These are phyloP conservation scores for Oscarella lobularis DNA, from an alignment of 37 sponge, comb jelly and placozoan species.

Conservation along the genomic window DNA sequence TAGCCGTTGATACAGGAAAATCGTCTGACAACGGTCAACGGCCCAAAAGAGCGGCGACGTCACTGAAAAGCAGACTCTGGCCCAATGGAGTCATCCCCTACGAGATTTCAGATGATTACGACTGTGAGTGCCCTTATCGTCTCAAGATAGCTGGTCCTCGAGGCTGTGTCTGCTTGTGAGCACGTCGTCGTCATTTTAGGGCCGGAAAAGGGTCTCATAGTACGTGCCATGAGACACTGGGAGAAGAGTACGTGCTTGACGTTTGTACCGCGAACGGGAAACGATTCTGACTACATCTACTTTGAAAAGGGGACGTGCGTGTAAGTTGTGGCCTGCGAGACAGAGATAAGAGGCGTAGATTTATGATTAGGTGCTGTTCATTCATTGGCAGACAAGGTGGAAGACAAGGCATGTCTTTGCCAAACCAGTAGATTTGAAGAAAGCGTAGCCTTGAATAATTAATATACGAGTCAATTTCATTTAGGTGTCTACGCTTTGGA, in stretches of 20 bases:
- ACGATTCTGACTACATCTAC: constrained; percentile 23
- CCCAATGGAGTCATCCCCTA: constrained; percentile 19
- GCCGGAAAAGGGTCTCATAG: not conserved
- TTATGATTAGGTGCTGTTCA: not conserved
- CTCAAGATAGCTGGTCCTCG: no score
- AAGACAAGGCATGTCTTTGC: not conserved
- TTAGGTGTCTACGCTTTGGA: not conserved
- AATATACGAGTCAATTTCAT: not conserved
- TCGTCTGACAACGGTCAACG: not conserved
- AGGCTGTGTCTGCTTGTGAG: no score
- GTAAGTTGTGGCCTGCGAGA: not conserved
- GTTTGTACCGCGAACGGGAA: constrained; percentile 18
- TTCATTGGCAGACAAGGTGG: not conserved
- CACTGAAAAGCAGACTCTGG: constrained; percentile 5
- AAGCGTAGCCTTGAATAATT: not conserved
- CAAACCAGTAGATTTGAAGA: not conserved
- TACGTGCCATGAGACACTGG: constrained; percentile 31
- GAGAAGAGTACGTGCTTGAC: constrained; percentile 34
- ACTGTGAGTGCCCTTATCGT: no score
- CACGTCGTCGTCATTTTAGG: no score
- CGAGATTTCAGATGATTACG: not conserved
- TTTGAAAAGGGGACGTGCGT: constrained; percentile 1
- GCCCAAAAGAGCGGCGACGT: not conserved
- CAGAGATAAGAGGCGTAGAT: not conserved
- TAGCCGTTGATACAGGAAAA: not conserved